Percentiles rank a stretch among this genome's conserved stretches.
Evolutionary conservation across 2,888 invertebrate genomes (phyloP).

Genomic region (Andrena trimmerana): DNA sequence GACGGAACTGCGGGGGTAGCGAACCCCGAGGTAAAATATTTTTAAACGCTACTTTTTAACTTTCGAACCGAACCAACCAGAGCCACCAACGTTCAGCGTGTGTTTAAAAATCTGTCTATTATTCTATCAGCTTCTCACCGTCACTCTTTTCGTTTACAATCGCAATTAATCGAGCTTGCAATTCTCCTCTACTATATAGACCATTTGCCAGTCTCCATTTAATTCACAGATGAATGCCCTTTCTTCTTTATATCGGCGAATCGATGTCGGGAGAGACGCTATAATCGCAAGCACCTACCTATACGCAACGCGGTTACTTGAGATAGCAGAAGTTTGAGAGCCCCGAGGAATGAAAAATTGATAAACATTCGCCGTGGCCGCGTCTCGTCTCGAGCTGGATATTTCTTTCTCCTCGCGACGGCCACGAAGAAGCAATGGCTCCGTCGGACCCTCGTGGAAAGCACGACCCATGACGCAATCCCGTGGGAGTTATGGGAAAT

Average conservation of each 20-base stretch:
- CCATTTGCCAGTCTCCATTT: too few species aligned
- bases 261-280: too few species aligned
- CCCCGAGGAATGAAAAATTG: constrained; percentile 38
- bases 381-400: not conserved
- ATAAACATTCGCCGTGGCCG: constrained; percentile 26
- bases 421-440: constrained; percentile 42
- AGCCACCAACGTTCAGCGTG: too few species aligned
- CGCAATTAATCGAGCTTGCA: too few species aligned
- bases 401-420: constrained; percentile 8
- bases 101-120: too few species aligned
- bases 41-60: not conserved
- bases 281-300: not conserved
- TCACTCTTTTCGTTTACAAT: too few species aligned
- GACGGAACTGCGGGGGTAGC: not conserved
- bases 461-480: constrained; percentile 63
- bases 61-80: not conserved
- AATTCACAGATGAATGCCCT: too few species aligned
- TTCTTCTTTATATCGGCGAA: too few species aligned
- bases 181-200: too few species aligned
- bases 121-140: too few species aligned
- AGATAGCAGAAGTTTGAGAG: not conserved
- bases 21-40: constrained; percentile 6
- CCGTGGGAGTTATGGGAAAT: constrained; percentile 78
- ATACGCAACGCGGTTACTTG: not conserved
- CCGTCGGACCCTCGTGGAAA: constrained; percentile 57